Evolutionary conservation across 2,113 vertebrate species (phyloP).

Genomic region (Brachypteracias leptosomus): DNA sequence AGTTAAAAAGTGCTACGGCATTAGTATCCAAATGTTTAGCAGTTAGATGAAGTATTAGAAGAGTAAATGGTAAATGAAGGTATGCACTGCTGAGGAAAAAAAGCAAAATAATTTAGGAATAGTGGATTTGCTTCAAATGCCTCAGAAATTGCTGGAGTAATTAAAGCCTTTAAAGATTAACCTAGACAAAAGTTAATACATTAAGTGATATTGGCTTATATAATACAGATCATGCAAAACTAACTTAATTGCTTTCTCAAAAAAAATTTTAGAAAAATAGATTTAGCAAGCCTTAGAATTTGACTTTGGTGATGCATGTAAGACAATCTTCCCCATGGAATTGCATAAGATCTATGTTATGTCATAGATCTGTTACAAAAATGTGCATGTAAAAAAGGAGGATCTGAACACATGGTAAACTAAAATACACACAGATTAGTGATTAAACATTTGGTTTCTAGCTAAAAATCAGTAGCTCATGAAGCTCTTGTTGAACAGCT

Average conservation of each 20-base stretch:
- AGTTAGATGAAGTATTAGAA: background rate
- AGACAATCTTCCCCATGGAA: background rate
- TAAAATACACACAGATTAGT: background rate
- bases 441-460: background rate
- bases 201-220: background rate
- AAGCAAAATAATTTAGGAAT: background rate
- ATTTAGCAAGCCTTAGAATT: background rate
- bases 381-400: background rate
- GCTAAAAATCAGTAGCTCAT: background rate
- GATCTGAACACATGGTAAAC: background rate
- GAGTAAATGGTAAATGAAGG: background rate
- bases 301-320: accelerated
- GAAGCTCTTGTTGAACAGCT: background rate
- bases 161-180: background rate
- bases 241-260: background rate
- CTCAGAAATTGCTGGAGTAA: background rate
- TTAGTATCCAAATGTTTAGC: background rate
- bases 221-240: background rate
- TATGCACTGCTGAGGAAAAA: background rate
- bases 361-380: background rate
- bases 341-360: background rate
- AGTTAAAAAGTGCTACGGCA: background rate
- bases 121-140: background rate
- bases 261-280: background rate
- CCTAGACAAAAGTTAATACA: background rate